Base-by-base conservation (phyloP, 2,113 vertebrate genomes). In the Megaptera novaeangliae region DNA sequence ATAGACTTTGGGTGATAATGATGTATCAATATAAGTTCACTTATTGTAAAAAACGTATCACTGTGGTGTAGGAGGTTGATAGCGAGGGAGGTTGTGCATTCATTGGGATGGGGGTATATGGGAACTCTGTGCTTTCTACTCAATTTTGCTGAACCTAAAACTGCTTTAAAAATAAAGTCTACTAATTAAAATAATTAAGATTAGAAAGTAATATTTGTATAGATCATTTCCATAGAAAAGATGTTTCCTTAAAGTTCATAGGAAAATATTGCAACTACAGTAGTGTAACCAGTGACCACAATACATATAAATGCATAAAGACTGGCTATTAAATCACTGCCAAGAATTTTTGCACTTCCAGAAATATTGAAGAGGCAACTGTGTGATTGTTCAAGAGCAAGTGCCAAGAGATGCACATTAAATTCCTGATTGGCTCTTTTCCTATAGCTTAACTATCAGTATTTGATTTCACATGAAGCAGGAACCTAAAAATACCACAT, bases 401-500 rank as follows among this genome's bases (percentile, higher is more conserved):
- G 27, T 36, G 34, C 25, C 34, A 88, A 57, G 12, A 29, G 1
- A 52, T 95, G 15, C 15, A 27, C 12, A 84, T 20, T 44, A 23
- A 94, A 77, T 81, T 83, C 64, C 59, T 83, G 9, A 80, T 23
- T 64, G 11, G 4, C 36, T 2, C 1, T 68, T 95, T 98, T 97
- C 64, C 64, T 68, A 2, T 86, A 83, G 12, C 15, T 80, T 87
- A 83, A 90, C 29, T 96, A 46, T 34, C 84, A 90, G 15, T 8
- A 15, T 83, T 12, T 93, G 23, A 96, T 97, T 98, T 97, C 63
- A 95, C 72, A 92, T 75, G 80, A 96, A 97, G 11, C 4, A 59
- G 59, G 18, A 39, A 31, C 0, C 21, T 98, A 95, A 98, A 97
- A 97, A 97, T 94, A 88, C 2, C 3, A 93, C n/a, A 46, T 87